Base-by-base conservation (phyloP, 1,140 invertebrate species). In the Drosophila repletoides region DNA sequence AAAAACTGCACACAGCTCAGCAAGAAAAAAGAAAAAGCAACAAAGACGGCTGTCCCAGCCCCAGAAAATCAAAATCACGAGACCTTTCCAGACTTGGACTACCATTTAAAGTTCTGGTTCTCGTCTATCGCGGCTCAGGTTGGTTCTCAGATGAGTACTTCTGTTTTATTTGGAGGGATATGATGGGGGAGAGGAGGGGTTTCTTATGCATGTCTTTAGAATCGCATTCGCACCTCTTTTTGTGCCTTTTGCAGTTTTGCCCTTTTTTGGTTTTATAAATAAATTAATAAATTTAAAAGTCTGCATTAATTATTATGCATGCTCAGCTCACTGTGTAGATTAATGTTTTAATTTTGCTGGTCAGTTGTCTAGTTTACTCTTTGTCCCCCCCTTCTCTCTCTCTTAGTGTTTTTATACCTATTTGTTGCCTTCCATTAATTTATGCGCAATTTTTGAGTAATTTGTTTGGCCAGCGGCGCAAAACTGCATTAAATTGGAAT, bases 311-410 rank as follows among this genome's bases (percentile, higher is more conserved):
- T 88, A 69, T 83, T 71, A 43, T 67, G 80, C 80, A 79, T 46
- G 79, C 60, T 46, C 56, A 29, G 33, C 34, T 48, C 19, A 17
- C 56, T 19, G 22, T 19, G 22, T 29, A 80, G 81, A 86, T 86
- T 87, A 86, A 86, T 86, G 80, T 86, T 86, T 86, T 86, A 86
- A 86, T 86, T 86, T 87, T 71, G 56, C 59, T 72, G 64, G 80
- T 46, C 43, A 33, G 34, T 55, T 40, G 73, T 43, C 46, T 58
- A 61, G 56, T 60, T 61, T 55, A 5, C 19, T 15, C 19, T 28
- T 33, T 17, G 12, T 6, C 5, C 17, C 22, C 34, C 22, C n/a
- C n/a, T 7, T 10, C 5, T 5, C 3, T 14, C 14, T 28, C 1
- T 12, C n/a, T n/a, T n/a, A n/a, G n/a, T n/a, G n/a, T n/a, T n/a